Base-by-base conservation (phyloP, 2,888 invertebrate genomes). In the Maniola hyperantus region DNA sequence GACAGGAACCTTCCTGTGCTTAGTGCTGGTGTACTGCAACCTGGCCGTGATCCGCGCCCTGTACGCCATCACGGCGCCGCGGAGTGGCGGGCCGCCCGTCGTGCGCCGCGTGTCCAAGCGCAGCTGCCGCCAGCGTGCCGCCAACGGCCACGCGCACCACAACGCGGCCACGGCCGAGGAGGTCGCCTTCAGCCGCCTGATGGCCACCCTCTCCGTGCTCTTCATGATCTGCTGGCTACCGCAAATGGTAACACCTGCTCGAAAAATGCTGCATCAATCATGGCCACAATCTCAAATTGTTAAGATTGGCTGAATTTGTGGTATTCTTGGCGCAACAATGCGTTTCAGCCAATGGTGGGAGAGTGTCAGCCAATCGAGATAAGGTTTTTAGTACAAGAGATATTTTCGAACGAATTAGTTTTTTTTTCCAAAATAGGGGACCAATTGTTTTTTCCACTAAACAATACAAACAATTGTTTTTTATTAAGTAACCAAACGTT, bases 161-260 rank as follows among this genome's bases (percentile, higher is more conserved):
- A 91, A 91, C 79, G 87, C 93, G 26, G 93, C 95, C 73, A 96
- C 97, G 0, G 94, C 95, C 0, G 97, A 97, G 82, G 97, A 97
- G 86, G 94, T 97, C 61, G 96, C 97, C 70, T 97, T 97, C 85
- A 97, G 97, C 74, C 94, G 96, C 76, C 93, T 97, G 53, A 97
- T 97, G 97, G 96, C 96, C 1, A 94, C 95, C 61, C 93, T 97
- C 51, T 97, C 97, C 72, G 94, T 97, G 72, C 95, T 96, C 36
- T 97, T 97, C 83, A 95, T 97, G 78, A 88, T 96, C 53, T 97
- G 97, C 87, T 97, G 97, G 97, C 93, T 97, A 89, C 97, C 97
- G 33, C 97, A 97, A 87, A 95, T 97, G 96, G 97, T 97, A 81
- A 93, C 92, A 71, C 58, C n/a, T 39, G 7, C 39, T n/a, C n/a